Evolutionary conservation across 2,888 invertebrate species (phyloP), one percentile per base, ranked within the genome.

Genomic region (Lepidonotus clava): DNA sequence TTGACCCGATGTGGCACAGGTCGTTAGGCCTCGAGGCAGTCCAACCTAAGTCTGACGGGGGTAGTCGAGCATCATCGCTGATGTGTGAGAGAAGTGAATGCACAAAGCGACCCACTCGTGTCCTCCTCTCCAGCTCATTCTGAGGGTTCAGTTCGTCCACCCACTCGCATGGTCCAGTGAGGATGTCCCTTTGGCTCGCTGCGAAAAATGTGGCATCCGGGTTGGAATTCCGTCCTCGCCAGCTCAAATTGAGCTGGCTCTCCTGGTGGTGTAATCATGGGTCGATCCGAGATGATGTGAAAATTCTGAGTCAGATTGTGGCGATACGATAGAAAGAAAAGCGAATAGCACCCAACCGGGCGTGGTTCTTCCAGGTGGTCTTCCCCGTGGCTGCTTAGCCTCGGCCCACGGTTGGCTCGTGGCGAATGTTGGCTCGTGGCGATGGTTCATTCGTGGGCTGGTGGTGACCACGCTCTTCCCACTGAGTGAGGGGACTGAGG

Each of bases 221-320:
- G 71, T 71, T 71, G 71, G 71, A 71, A 41, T 32, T 80, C 80
- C 80, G 46, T n/a, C n/a, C n/a, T 51, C 80, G 56, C 56, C 56
- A 83, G 83, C 53, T 83, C 83, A 83, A 83, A 83, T 83, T 83
- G 83, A 51, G 53, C 83, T 83, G 83, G 83, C 56, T n/a, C 83
- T 83, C 56, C 83, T 80, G 80, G 41, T 80, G 46, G n/a, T n/a
- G n/a, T n/a, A n/a, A n/a, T 80, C 24, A 41, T 46, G 46, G 80
- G 80, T 40, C 80, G 80, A 41, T 46, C 28, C 80, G 51, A 80
- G 80, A 80, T 46, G 80, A 76, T 76, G n/a, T n/a, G 76, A 76
- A 80, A 80, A 46, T 80, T 51, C 51, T 51, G 21, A 21, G 46
- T 80, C 46, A 80, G 80, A 46, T 46, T 21, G 51, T 80, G 80